Evolutionary conservation across 2,797 vertebrate genomes (phyloP).

Genomic region (Chelonia mydas): DNA sequence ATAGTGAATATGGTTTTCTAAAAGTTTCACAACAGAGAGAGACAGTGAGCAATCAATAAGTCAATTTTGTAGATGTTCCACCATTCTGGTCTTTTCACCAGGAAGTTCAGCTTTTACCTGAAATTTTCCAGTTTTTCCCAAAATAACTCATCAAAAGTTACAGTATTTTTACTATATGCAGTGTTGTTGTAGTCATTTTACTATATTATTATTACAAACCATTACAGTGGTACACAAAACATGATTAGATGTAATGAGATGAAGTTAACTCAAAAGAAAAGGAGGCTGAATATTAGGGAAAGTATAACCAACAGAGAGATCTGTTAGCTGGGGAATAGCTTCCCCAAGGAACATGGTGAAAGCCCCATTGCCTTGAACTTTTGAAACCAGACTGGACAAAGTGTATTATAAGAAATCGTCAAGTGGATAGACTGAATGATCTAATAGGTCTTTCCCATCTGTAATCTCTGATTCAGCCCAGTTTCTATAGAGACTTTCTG

Average conservation of each 20-base stretch:
- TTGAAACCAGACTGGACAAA: neutral
- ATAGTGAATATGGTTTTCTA: neutral
- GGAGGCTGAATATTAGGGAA: neutral
- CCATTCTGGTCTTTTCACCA: neutral
- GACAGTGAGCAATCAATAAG: neutral
- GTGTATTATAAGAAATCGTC: neutral
- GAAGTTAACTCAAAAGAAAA: neutral
- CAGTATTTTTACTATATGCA: neutral
- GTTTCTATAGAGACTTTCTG: neutral
- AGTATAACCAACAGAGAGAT: neutral
- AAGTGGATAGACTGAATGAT: neutral
- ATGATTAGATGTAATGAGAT: neutral
- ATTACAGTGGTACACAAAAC: neutral
- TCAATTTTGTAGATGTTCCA: neutral
- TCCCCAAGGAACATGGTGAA: neutral
- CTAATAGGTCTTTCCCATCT: neutral
- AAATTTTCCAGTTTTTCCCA: slow-evolving; percentile 14
- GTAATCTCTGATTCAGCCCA: neutral
- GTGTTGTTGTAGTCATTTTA: neutral
- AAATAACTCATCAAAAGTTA: neutral
- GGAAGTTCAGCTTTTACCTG: neutral
- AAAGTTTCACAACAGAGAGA: neutral
- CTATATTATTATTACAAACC: neutral
- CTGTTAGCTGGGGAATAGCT: neutral
- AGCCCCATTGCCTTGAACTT: neutral